Evolutionary conservation across 2,797 vertebrate genomes (phyloP), one percentile per base, ranked within the genome.

Genomic region (Clangula hyemalis): DNA sequence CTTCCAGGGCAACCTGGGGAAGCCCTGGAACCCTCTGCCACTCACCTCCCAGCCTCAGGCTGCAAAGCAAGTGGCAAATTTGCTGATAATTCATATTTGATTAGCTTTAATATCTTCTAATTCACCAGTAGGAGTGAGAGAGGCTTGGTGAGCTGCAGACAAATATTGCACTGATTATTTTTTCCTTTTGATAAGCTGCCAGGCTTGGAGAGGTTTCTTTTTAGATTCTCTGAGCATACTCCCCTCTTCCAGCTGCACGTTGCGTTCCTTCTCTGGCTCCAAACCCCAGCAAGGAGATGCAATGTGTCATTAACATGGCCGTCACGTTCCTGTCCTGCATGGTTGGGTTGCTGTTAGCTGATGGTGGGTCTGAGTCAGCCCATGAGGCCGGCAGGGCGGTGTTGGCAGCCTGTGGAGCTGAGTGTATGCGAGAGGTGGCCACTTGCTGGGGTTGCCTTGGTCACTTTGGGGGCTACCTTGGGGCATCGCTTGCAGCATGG

Each of bases 401-500:
- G 11, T 24, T 25, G 57, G n/a, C 30, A 36, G 54, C 41, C 1
- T 2, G 13, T 5, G 17, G 4, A 19, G 60, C 53, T 4, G 11
- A 3, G 32, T 32, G 16, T 4, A 0, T 0, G 1, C 1, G 22
- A 11, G 69, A 22, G 18, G 0, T 4, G 30, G 28, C 34, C 5
- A 2, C 9, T 45, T 30, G 38, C 73, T 11, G 41, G 10, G 15
- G 49, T 1, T 25, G 53, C 41, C 78, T 39, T 13, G 53, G n/a
- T 41, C 4, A 4, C 72, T 58, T 30, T 13, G 2, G 53, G 3
- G 65, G 60, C 41, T 45, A 4, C 41, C 25, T 17, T 0, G 2
- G 17, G 61, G 30, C 19, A 1, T 12, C 0, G 0, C 57, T 77
- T 0, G 0, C 49, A 2, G 34, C 58, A 56, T 5, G 3, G 13